phyloP scores from a whole-genome alignment of 2,888 invertebrate species.

The Thymelicus acteon region DNA sequence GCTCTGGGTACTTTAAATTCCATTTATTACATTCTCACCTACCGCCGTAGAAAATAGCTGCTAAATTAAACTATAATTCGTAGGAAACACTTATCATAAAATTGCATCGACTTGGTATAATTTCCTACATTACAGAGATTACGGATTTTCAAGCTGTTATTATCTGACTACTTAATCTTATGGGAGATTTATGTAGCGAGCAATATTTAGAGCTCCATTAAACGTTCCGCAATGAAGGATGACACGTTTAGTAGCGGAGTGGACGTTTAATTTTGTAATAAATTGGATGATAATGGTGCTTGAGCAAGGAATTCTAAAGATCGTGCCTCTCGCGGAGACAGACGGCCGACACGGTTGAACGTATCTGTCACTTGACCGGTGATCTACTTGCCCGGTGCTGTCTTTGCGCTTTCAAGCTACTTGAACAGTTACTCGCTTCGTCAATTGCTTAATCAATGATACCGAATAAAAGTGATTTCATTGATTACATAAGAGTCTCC shows the following conservation, averaged over 20 bases:
- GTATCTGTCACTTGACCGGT: slow-evolving; percentile 68
- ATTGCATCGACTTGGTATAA: slow-evolving; percentile 9
- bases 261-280: slow-evolving; percentile 9
- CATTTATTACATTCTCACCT: too few species aligned
- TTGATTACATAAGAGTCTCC: too few species aligned
- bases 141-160: slow-evolving; percentile 11
- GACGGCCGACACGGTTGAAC: slow-evolving; percentile 62
- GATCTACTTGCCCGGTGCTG: slow-evolving; percentile 60
- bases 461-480: too few species aligned
- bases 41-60: too few species aligned
- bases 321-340: slow-evolving; percentile 41
- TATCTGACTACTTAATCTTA: slow-evolving; percentile 7
- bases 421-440: background rate
- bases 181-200: slow-evolving; percentile 3
- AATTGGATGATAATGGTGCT: slow-evolving; percentile 7
- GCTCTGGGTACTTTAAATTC: too few species aligned
- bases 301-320: slow-evolving; percentile 41
- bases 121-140: background rate
- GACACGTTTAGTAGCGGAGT: slow-evolving; percentile 1
- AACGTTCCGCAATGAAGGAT: slow-evolving; percentile 15
- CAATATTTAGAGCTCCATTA: slow-evolving; percentile 9
- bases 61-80: background rate
- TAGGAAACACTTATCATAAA: slow-evolving; percentile 5
- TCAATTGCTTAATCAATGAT: too few species aligned
- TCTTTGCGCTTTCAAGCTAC: slow-evolving; percentile 45